Base-by-base conservation (phyloP, 2,888 invertebrate genomes). In the Hypena proboscidalis region DNA sequence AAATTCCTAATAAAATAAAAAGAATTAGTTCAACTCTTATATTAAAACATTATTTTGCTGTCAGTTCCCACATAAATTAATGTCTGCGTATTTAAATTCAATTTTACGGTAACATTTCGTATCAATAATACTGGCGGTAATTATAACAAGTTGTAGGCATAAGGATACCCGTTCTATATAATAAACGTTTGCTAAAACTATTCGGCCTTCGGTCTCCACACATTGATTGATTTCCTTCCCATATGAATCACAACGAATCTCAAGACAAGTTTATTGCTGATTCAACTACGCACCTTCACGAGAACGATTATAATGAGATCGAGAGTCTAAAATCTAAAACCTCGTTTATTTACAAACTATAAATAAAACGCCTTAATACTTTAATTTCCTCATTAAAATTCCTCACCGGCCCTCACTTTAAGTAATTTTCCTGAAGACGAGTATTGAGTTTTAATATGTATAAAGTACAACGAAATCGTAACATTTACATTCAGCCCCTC, bases 401-500 rank as follows among this genome's bases (percentile, higher is more conserved):
- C 46, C 10, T 34, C 49, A 19, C 40, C 33, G 38, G 41, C 60
- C 40, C 37, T 41, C 56, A 54, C 52, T 62, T 60, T 58, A 54
- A 62, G 57, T 59, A 61, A 66, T 68, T 65, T 60, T 59, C 53
- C 29, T 59, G 58, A 58, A 60, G 44, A 56, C 66, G 56, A 37
- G 53, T 44, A 56, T 47, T 45, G 56, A 37, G 45, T 67, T 67
- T 64, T 58, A 70, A 75, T 69, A 68, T 68, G 61, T 63, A 49
- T 59, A 62, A 53, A 54, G 56, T 67, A 57, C 63, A 53, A 52
- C 47, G 60, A 67, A 70, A 70, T 59, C 38, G 34, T 51, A 51
- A 33, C 58, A 77, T 77, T 77, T 65, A 61, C 48, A 77, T 77
- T 74, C 77, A 52, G 40, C 15, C 34, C 42, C 17, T 44, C 48